A percentile compares a stretch with the other conserved stretches of the same genome.
Evolutionary conservation across 2,113 vertebrate species (phyloP).

Genomic region (Cyprinodon variegatus): DNA sequence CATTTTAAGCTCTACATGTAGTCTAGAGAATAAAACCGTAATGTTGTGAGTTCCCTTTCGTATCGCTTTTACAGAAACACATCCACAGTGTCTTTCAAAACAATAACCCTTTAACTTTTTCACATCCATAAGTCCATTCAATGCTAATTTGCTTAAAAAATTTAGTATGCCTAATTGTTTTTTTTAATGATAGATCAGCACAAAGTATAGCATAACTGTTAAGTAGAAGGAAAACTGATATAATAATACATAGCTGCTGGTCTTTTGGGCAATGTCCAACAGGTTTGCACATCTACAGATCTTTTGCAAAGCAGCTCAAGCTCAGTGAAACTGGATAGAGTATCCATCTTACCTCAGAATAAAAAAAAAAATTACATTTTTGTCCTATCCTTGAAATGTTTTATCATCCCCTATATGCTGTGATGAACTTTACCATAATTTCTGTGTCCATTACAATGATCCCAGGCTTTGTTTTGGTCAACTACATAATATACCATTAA

Average conservation of each 20-base stretch:
- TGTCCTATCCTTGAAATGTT: too few species aligned
- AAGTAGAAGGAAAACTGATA: background rate
- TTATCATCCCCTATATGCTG: background rate
- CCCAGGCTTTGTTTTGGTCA: background rate
- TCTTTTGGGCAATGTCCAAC: background rate
- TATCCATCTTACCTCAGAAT: background rate
- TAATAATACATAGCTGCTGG: background rate
- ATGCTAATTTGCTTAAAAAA: background rate
- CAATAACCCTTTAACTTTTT: background rate
- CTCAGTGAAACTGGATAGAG: background rate
- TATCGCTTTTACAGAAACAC: conserved; percentile 35
- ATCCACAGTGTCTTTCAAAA: background rate
- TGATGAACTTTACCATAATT: background rate
- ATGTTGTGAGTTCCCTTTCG: conserved; percentile 59
- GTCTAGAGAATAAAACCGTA: conserved; percentile 16
- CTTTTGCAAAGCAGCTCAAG: background rate
- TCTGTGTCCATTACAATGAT: background rate
- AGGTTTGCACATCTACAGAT: background rate
- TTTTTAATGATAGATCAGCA: background rate
- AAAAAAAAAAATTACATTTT: too few species aligned
- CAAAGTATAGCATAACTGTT: background rate
- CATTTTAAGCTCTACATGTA: conserved; percentile 10
- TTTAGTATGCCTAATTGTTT: background rate
- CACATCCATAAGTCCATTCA: background rate
- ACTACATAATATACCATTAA: background rate